Percentiles rank a stretch among this genome's conserved stretches.
phyloP scores from a whole-genome alignment of 2,797 vertebrate species.

The Acipenser transmontanus region DNA sequence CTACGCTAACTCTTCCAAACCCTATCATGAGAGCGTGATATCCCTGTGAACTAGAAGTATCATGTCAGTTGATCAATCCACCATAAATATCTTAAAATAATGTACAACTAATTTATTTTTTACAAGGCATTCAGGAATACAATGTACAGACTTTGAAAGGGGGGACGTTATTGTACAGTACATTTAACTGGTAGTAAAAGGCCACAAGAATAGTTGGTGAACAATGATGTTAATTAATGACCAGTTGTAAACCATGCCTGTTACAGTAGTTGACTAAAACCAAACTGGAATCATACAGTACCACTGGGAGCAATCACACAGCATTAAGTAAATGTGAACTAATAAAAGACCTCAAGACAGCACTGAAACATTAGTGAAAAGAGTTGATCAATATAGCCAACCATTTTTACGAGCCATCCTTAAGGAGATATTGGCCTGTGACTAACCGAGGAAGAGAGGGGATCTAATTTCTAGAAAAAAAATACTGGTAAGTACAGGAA shows the following conservation, averaged over 20 bases:
- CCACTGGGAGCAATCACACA: constrained; percentile 9
- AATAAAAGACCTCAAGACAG: constrained; percentile 32
- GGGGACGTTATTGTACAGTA: neutral
- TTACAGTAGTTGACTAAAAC: neutral
- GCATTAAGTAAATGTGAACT: constrained; percentile 19
- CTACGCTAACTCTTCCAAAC: too few relatives aligned
- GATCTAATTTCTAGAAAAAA: neutral
- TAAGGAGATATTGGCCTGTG: constrained; percentile 40
- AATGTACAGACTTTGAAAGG: too few relatives aligned
- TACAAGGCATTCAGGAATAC: too few relatives aligned
- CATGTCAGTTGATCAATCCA: too few relatives aligned
- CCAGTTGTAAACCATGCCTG: constrained; percentile 3
- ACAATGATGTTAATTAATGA: constrained; percentile 13
- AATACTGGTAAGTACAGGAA: too few relatives aligned
- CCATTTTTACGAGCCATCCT: constrained; percentile 43
- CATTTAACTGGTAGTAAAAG: constrained; percentile 5
- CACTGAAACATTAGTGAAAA: constrained; percentile 46
- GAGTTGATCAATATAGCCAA: constrained; percentile 48
- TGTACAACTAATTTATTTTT: too few relatives aligned
- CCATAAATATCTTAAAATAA: too few relatives aligned
- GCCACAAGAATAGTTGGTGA: neutral
- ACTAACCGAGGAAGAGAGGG: constrained; percentile 27
- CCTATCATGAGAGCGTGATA: too few relatives aligned
- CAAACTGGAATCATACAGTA: constrained; percentile 3
- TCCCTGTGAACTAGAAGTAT: too few relatives aligned